Base-by-base conservation (phyloP, 2,888 invertebrate genomes). In the Anthrax anthrax region DNA sequence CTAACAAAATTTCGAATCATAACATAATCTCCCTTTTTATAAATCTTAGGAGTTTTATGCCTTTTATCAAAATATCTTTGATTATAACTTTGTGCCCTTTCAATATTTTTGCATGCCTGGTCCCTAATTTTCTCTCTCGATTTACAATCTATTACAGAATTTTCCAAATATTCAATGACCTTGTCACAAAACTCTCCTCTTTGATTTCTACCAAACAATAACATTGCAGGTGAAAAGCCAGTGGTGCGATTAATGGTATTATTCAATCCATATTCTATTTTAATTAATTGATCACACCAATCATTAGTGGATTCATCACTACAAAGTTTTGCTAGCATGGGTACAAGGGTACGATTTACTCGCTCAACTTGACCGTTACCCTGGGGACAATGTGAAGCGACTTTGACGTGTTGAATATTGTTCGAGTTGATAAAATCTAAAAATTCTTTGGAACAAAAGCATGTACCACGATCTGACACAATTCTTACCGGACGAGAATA, bases 161-260 rank as follows among this genome's bases (percentile, higher is more conserved):
- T n/a, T 43, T 48, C 49, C 42, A 55, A 38, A 42, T 39, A 47
- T n/a, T 48, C 44, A 27, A 42, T 46, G 6, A 55, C 16, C 13
- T 48, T 46, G 37, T 58, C n/a, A n/a, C n/a, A n/a, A n/a, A n/a
- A n/a, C n/a, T n/a, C n/a, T n/a, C n/a, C n/a, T n/a, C n/a, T n/a
- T n/a, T 62, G 61, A 37, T 53, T 32, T 6, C 56, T 40, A 2
- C 60, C 60, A 40, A 58, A 60, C 27, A 60, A 44, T 18, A 58
- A 40, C 39, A 47, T 52, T 49, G 55, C 54, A 2, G 59, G 57
- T 3, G 56, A 53, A 41, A 57, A 51, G 1, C 54, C 52, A n/a
- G 57, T 55, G 13, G 39, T 14, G 8, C 56, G 52, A 39, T 51
- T 49, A 12, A 57, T 34, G 1, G 56, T 56, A 48, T 58, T 59